Base-by-base conservation (phyloP, 2,888 invertebrate species). In the Creontiades dilutus region DNA sequence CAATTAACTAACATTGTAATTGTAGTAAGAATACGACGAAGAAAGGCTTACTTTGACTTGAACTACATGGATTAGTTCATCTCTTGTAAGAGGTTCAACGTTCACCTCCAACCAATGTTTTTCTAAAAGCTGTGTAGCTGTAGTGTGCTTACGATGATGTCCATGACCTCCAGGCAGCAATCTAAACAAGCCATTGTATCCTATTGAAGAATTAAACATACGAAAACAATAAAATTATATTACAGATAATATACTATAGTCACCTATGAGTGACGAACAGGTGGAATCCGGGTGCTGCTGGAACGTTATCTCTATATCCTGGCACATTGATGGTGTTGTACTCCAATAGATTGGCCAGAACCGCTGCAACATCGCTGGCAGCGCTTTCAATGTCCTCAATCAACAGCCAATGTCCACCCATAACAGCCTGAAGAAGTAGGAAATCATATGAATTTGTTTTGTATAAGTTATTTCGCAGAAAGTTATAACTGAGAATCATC, bases 341-440 rank as follows among this genome's bases (percentile, higher is more conserved):
- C 93, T 99, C 98, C 61, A 99, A 93, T 4, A 99, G 94, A 80
- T 97, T 97, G 91, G 97, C 95, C 14, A 99, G 93, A 16, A 98
- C 95, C 0, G 98, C 97, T 0, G 97, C 96, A 0, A 99, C 98
- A 93, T 99, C 99, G 92, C 97, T 95, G 0, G 98, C 97, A 0
- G 99, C 99, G 91, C 96, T 96, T 93, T 99, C 99, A 82, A 99
- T 96, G 93, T 99, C 99, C 94, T 99, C 99, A 91, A 99, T 94
- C 2, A 99, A 94, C 46, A 99, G 93, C 99, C 99, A 99, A 92
- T 96, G 95, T 0, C 98, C 98, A 92, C 96, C 95, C 92, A 95
- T 94, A 7, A 98, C 97, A 85, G 98, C 98, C 95, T 96, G 93
- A 76, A 93, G 93, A 37, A 47, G 68, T 57, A 23, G 14, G 23